Evolutionary conservation across 2,888 invertebrate species (phyloP), one percentile per base, ranked within the genome.

Genomic region (Agonopterix alstromeriana): DNA sequence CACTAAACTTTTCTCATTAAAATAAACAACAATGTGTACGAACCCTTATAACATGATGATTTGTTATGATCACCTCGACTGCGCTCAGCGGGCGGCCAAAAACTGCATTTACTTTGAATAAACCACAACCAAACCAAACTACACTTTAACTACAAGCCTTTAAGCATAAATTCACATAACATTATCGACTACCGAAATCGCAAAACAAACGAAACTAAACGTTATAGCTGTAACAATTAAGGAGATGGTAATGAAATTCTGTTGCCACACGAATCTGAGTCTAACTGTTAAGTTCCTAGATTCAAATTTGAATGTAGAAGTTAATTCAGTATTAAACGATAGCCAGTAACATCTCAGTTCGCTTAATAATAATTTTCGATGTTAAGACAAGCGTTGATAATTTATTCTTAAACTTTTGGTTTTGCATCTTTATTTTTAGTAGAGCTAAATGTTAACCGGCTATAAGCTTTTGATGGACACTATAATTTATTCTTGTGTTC

Each of bases 161-260:
- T 71, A 62, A 59, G 51, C 55, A 41, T 53, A 65, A 60, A 62
- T 51, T 73, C 51, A 41, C 45, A 48, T 58, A 27, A 55, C 56
- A 48, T 47, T 47, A 46, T 38, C 45, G 35, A 50, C 53, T 27
- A 27, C 38, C 10, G 55, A 79, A 82, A 77, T 74, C 72, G 75
- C 76, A 80, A 83, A 82, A 82, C 82, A 82, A 83, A 83, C 76
- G 61, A 75, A 82, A 83, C 78, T 76, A 80, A 79, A 79, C 72
- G 71, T 65, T 78, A 74, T 73, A 67, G 71, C 73, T 36, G 72
- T 74, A 75, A 82, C 79, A 83, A 85, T 85, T 84, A 85, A 79
- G 42, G 42, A 42, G 75, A 65, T 65, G 69, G 77, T 81, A 82
- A 78, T 80, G 70, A 77, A 78, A 67, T 51, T 8, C 42, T 10